Percentiles rank a stretch among this genome's conserved stretches.
Conservation (phyloP, 1,140 invertebrate genomes). For the Sipha flava region DNA sequence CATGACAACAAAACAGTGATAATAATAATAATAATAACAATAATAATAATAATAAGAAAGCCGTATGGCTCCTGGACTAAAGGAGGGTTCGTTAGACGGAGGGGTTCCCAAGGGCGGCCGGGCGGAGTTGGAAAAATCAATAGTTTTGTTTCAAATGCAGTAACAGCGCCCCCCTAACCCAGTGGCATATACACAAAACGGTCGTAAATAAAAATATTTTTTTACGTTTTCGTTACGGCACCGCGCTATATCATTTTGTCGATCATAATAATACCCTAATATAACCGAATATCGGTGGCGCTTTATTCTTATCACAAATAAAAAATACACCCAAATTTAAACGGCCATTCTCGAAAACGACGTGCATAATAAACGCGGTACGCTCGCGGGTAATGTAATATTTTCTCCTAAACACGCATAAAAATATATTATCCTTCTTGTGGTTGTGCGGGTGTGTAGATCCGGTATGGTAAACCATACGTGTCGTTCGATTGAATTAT, state of each 20-base stretch:
- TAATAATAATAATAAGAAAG: neutral
- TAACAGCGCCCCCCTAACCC: slow-evolving; percentile 29
- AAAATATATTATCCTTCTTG: too few relatives aligned
- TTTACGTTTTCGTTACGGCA: neutral
- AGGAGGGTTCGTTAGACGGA: neutral
- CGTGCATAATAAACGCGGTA: too few relatives aligned
- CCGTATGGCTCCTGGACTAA: neutral
- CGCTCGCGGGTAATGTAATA: neutral
- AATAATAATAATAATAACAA: neutral
- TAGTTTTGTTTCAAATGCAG: slow-evolving; percentile 26
- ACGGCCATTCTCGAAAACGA: neutral
- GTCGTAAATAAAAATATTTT: neutral
- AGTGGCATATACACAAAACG: slow-evolving; percentile 11
- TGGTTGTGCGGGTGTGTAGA: too few relatives aligned
- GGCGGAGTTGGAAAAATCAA: slow-evolving; percentile 18
- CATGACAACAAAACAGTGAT: neutral
- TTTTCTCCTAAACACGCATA: neutral
- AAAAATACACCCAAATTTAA: neutral
- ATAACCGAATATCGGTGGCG: neutral
- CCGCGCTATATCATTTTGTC: neutral
- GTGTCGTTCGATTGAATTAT: neutral
- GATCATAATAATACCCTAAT: neutral
- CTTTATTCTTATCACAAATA: neutral
- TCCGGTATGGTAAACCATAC: neutral
- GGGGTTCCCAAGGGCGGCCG: slow-evolving; percentile 13